A percentile compares a stretch with the other conserved stretches of the same genome.
These are phyloP conservation scores for Psettodes erumei DNA, from an alignment of 2,113 vertebrate species.

Conservation along the genomic window DNA sequence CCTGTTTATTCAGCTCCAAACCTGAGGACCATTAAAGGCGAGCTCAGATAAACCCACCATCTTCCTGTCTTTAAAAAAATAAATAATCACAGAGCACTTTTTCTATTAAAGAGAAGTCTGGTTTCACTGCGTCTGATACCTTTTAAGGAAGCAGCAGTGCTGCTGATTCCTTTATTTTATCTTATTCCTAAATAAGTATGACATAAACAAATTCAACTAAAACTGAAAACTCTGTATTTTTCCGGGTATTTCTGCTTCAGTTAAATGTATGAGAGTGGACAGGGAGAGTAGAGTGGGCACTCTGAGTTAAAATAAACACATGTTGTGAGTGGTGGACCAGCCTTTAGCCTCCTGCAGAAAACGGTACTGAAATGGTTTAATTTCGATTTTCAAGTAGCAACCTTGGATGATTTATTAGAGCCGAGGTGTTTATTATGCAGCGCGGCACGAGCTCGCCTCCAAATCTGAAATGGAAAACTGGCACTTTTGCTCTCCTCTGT, in stretches of 20 bases:
- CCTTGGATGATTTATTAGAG: not conserved
- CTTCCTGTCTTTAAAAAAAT: conserved; percentile 36
- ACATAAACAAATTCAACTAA: not conserved
- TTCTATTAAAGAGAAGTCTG: not conserved
- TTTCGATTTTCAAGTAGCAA: not conserved
- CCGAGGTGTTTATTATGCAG: not conserved
- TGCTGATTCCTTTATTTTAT: no score
- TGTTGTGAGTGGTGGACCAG: no score
- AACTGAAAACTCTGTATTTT: no score
- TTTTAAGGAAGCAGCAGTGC: conserved; percentile 41
- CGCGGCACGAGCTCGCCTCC: not conserved
- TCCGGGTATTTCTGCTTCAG: not conserved
- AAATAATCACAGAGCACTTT: not conserved
- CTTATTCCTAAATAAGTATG: no score
- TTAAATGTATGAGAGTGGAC: no score
- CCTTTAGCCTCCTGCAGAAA: not conserved
- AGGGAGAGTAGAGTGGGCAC: no score
- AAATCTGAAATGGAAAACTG: not conserved
- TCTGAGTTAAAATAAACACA: no score
- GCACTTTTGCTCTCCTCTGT: not conserved
- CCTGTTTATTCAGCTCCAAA: conserved; percentile 53
- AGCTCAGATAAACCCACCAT: not conserved
- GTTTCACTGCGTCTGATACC: not conserved
- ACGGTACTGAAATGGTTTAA: not conserved
- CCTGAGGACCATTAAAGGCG: conserved; percentile 35